Percentiles rank a stretch among this genome's conserved stretches.
These are phyloP conservation scores for Gouania willdenowi DNA, from an alignment of 2,797 vertebrate species.

Conservation along the genomic window DNA sequence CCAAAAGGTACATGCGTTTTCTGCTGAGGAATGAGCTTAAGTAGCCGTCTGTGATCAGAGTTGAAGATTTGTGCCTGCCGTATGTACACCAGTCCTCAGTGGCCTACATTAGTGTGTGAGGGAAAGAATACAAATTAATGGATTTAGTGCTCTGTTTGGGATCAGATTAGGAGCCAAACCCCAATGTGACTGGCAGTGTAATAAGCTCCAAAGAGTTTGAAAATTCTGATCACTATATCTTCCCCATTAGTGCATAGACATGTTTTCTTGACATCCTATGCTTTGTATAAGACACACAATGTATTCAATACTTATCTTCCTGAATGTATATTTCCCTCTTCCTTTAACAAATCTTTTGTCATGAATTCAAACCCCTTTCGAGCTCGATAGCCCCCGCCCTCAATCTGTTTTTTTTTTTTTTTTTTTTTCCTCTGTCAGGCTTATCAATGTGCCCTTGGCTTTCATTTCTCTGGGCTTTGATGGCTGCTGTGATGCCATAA, in stretches of 20 bases:
- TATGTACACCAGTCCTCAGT: constrained; percentile 12
- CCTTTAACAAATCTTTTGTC: neutral
- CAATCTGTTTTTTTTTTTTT: neutral
- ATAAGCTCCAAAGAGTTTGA: constrained; percentile 33
- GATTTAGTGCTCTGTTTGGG: constrained; percentile 45
- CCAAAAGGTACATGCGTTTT: constrained; percentile 23
- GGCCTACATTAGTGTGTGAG: constrained; percentile 36
- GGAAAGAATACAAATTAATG: constrained; percentile 48
- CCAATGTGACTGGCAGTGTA: constrained; percentile 26
- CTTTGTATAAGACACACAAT: neutral
- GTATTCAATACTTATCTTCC: neutral
- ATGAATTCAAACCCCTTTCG: neutral
- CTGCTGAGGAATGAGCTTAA: constrained; percentile 24
- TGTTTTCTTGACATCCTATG: neutral
- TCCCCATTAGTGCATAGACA: constrained; percentile 2
- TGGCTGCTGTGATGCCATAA: constrained; percentile 42
- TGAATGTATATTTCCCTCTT: constrained; percentile 1
- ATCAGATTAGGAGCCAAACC: constrained; percentile 49
- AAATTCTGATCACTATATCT: constrained; percentile 16
- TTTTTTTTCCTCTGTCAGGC: constrained; percentile 18
- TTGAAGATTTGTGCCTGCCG: constrained; percentile 21
- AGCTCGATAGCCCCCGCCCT: constrained; percentile 5
- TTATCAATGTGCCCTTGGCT: constrained; percentile 55
- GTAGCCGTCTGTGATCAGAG: constrained; percentile 21
- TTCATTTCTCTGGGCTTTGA: constrained; percentile 43